phyloP scores from a whole-genome alignment of 30 jellyfish, hydroid and myxozoan species.

The Sanderia malayensis region DNA sequence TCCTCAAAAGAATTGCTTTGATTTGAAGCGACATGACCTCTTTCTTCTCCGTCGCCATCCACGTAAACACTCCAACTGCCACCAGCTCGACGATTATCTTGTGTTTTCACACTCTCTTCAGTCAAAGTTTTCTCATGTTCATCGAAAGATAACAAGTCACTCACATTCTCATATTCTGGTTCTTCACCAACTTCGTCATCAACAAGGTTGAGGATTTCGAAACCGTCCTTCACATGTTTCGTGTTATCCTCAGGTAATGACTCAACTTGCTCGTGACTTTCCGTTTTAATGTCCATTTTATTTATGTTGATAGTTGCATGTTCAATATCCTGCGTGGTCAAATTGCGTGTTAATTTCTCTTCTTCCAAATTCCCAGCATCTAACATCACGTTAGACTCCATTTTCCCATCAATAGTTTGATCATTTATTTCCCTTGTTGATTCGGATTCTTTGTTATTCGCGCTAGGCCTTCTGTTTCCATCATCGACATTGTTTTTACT shows the following conservation, averaged over 20 bases:
- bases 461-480: slow-evolving; percentile 31
- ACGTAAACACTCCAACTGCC: slow-evolving; percentile 60
- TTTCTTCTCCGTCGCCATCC: slow-evolving; percentile 22
- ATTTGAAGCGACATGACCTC: slow-evolving; percentile 14
- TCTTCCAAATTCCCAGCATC: slow-evolving; percentile 7
- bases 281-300: neutral
- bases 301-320: neutral
- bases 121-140: slow-evolving; percentile 1
- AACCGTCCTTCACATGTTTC: neutral
- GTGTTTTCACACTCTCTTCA: slow-evolving; percentile 8
- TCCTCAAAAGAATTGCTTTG: neutral
- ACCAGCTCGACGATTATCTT: slow-evolving; percentile 57
- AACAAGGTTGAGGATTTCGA: neutral
- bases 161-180: slow-evolving; percentile 46
- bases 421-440: slow-evolving; percentile 9
- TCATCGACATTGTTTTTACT: slow-evolving; percentile 5
- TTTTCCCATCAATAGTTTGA: neutral
- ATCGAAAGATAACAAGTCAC: slow-evolving; percentile 21
- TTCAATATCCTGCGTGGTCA: neutral
- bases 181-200: slow-evolving; percentile 4
- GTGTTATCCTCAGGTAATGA: neutral
- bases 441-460: slow-evolving; percentile 10
- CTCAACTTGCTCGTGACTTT: neutral
- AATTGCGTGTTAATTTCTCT: neutral
- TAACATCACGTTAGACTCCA: slow-evolving; percentile 1